Conservation (phyloP, 1,140 invertebrate genomes). For the Solen grandis region DNA sequence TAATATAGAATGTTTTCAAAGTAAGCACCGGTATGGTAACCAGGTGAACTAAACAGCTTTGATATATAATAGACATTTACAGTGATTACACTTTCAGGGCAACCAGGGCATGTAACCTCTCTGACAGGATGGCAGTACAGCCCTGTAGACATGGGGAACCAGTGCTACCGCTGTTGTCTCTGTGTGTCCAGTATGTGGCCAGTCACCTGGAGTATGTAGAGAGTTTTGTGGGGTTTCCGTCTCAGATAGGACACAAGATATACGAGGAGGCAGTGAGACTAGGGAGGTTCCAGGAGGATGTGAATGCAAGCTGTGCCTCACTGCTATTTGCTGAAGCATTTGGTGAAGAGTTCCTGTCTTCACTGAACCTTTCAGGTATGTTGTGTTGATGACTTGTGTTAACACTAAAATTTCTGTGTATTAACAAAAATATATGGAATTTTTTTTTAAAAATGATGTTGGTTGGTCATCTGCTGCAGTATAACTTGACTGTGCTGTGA, state of each 20-base stretch:
- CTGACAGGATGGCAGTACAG: not conserved
- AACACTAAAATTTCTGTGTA: not conserved
- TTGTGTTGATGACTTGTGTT: not conserved
- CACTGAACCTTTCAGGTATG: constrained; percentile 37
- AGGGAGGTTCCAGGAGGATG: constrained; percentile 41
- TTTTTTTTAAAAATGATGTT: not conserved
- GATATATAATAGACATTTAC: not conserved
- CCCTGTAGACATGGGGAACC: too few species aligned
- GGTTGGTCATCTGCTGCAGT: not conserved
- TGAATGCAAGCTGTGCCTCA: constrained; percentile 18
- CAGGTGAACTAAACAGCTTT: not conserved
- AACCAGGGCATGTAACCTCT: not conserved
- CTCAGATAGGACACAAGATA: constrained; percentile 56
- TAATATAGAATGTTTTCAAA: too few species aligned
- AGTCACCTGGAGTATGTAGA: constrained; percentile 58
- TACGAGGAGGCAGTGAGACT: constrained; percentile 26
- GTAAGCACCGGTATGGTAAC: constrained; percentile 2
- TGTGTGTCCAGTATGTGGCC: constrained; percentile 52
- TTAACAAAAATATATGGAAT: not conserved
- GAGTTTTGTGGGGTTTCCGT: constrained; percentile 57
- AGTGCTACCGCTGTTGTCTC: constrained; percentile 34
- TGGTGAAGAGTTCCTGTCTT: constrained; percentile 36
- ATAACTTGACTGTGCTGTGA: not conserved
- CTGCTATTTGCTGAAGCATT: constrained; percentile 57
- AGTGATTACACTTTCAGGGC: not conserved